phyloP scores from a whole-genome alignment of 1,140 invertebrate species.

The Orchestia grillus region DNA sequence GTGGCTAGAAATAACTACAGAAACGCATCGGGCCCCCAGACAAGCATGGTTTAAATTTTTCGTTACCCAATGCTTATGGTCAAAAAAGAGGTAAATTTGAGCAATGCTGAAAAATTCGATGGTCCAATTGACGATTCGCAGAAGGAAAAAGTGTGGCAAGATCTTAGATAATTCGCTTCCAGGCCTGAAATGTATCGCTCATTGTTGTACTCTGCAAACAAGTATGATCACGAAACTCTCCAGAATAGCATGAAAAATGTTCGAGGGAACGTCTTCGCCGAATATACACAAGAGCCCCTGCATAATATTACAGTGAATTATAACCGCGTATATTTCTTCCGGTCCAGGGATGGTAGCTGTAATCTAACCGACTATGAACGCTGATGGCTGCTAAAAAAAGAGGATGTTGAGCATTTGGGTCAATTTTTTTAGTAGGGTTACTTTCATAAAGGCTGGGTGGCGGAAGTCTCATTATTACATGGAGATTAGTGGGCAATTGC shows the following conservation, averaged over 20 bases:
- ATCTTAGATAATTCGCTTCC: background rate
- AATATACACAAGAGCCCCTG: slow-evolving; percentile 7
- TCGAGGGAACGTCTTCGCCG: slow-evolving; percentile 11
- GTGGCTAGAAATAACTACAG: no score
- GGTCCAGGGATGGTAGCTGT: background rate
- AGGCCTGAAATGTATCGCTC: background rate
- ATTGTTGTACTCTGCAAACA: slow-evolving; percentile 26
- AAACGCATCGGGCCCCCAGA: no score
- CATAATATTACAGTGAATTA: slow-evolving; percentile 25
- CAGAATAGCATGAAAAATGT: slow-evolving; percentile 50
- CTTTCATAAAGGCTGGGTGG: background rate
- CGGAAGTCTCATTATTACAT: background rate
- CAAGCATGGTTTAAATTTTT: no score
- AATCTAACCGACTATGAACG: background rate
- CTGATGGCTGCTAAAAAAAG: background rate
- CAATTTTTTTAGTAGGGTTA: background rate
- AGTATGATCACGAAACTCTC: background rate
- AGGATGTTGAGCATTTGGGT: background rate
- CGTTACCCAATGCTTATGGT: no score
- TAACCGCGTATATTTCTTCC: background rate
- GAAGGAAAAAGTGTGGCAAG: background rate
- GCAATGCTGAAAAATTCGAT: no score
- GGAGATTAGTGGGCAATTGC: background rate
- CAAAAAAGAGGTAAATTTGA: no score
- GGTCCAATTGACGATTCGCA: background rate